Conservation (phyloP, 2,797 vertebrate species). For the Enteromius radiatus region DNA sequence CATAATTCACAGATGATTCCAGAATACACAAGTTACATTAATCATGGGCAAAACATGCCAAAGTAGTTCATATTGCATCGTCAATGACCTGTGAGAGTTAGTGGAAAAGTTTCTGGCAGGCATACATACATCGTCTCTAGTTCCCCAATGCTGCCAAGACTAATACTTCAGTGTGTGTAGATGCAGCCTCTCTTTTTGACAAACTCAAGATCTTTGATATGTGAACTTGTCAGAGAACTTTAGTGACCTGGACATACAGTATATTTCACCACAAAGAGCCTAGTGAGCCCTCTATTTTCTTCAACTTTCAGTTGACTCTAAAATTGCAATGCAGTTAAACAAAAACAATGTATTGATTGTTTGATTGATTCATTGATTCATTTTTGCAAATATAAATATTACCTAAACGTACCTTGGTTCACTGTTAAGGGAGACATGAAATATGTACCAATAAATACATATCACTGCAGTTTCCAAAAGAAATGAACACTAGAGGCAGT, state of each 20-base stretch:
- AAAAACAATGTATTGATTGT: too few relatives aligned
- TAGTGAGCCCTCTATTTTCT: too few relatives aligned
- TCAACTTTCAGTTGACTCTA: too few relatives aligned
- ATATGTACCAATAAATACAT: too few relatives aligned
- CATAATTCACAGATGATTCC: conserved; percentile 51
- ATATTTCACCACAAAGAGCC: conserved; percentile 63
- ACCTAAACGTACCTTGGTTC: too few relatives aligned
- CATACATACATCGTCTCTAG: conserved; percentile 66
- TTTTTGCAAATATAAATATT: too few relatives aligned
- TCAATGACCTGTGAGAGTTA: conserved; percentile 69
- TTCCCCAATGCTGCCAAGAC: conserved; percentile 68
- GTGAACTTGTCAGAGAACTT: conserved; percentile 64
- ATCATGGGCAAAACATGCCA: conserved; percentile 69
- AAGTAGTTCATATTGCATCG: conserved; percentile 71
- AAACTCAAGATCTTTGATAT: conserved; percentile 64
- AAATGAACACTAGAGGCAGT: too few relatives aligned
- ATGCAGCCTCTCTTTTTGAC: conserved; percentile 67
- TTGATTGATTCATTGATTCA: too few relatives aligned
- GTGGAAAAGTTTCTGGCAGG: conserved; percentile 70
- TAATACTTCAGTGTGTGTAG: conserved; percentile 67
- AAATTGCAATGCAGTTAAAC: too few relatives aligned
- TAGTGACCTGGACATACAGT: conserved; percentile 53
- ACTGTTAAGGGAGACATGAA: too few relatives aligned
- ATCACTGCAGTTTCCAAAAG: too few relatives aligned
- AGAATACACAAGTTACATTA: conserved; percentile 63